Base-by-base conservation (phyloP, 2,113 vertebrate species). In the Caranx ignobilis region DNA sequence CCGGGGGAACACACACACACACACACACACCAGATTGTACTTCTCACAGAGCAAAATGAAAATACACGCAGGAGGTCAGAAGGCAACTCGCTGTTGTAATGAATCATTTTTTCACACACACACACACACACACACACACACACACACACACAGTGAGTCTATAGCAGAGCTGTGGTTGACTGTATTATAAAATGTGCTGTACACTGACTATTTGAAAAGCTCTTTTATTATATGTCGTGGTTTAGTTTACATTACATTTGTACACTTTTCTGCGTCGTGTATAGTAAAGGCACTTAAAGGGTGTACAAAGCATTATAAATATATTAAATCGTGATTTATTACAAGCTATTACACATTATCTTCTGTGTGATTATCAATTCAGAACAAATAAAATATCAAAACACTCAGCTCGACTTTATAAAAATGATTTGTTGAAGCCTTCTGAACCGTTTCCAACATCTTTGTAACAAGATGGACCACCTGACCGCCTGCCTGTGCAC, bases 281-380 rank as follows among this genome's bases (percentile, higher is more conserved):
- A 13, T 72, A 32, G 56, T 34, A 66, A 94, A 94, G 93, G 93
- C 94, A 94, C 94, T 93, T 93, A 31, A 54, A 69, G 78, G 67
- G 76, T 83, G 92, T 94, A 95, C 90, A 89, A 89, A 85, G 91
- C 79, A 79, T 92, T 90, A 90, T 84, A 95, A 92, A 93, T 96
- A 82, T 96, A 96, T 95, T 97, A 96, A 97, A 97, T 95, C 84
- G 94, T 94, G 91, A 95, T 94, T 96, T 96, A 95, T 96, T 95
- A 91, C 95, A 94, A 95, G 89, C 91, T 95, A 94, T 94, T 94
- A 95, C 93, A 95, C 82, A 95, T 82, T 45, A 60, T 37, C n/a
- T 66, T 26, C 26, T 55, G 56, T 31, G 5, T 75, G 57, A 86
- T 84, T 76, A 81, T 76, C n/a, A 52, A 67, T 60, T 75, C 48